These are phyloP conservation scores for Pseudomyrmex flavicornis DNA, from an alignment of 1,140 invertebrate genomes.

Conservation along the genomic window DNA sequence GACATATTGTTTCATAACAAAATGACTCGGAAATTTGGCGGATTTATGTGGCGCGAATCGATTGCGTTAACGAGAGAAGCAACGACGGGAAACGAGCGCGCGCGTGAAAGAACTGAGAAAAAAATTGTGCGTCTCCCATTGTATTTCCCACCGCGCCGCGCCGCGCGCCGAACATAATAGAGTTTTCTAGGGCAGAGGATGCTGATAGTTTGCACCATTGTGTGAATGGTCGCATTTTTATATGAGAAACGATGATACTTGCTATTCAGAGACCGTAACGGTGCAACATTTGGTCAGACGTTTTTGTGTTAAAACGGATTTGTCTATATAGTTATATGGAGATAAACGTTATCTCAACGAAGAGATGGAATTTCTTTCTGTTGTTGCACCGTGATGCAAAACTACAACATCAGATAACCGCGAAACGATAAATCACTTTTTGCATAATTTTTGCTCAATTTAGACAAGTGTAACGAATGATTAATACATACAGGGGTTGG, in stretches of 20 bases:
- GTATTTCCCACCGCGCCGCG: constrained; percentile 18
- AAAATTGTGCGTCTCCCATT: constrained; percentile 61
- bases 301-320: constrained; percentile 48
- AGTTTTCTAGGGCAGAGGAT: constrained; percentile 68
- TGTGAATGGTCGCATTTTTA: constrained; percentile 51
- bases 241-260: constrained; percentile 33
- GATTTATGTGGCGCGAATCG: constrained; percentile 55
- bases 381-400: background rate
- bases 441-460: no score
- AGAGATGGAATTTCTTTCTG: background rate
- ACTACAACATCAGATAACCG: background rate
- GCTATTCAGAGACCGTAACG: constrained; percentile 45
- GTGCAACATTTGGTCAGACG: constrained; percentile 23
- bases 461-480: no score
- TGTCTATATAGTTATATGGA: constrained; percentile 21
- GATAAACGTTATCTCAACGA: constrained; percentile 24
- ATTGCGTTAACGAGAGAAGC: constrained; percentile 58
- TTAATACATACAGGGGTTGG: no score
- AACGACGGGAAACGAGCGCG: constrained; percentile 5
- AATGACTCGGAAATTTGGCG: constrained; percentile 63
- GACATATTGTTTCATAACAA: background rate
- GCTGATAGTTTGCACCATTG: constrained; percentile 70
- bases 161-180: constrained; percentile 61
- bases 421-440: constrained; percentile 4
- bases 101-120: constrained; percentile 9